Percentiles rank a stretch among this genome's conserved stretches.
Conservation (phyloP, 2,113 vertebrate species). For the Mus pahari region DNA sequence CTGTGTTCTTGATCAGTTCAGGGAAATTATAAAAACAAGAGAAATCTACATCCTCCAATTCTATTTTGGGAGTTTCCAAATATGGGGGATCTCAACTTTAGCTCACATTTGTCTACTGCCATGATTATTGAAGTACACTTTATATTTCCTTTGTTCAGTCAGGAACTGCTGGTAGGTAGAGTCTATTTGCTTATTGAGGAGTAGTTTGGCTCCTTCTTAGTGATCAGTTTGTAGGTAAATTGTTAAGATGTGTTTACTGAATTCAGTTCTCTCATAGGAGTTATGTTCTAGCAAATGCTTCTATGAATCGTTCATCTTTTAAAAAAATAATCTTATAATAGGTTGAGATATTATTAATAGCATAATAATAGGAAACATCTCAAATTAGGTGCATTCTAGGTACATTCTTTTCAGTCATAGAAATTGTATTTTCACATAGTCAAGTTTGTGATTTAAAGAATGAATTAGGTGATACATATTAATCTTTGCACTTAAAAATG, state of each 20-base stretch:
- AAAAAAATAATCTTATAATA: conserved; percentile 24
- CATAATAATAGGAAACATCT: background rate
- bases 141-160: background rate
- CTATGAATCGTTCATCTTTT: background rate
- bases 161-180: background rate
- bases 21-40: background rate
- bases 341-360: background rate
- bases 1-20: background rate
- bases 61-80: background rate
- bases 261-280: background rate
- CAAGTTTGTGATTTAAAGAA: background rate
- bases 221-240: conserved; percentile 1
- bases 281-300: conserved; percentile 2
- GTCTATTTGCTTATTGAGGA: background rate
- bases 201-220: background rate
- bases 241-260: conserved; percentile 12
- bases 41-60: background rate
- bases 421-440: conserved; percentile 37
- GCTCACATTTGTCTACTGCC: background rate
- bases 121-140: background rate
- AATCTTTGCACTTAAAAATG: conserved; percentile 8
- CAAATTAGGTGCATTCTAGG: background rate
- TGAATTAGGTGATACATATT: background rate
- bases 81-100: background rate
- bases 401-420: background rate